phyloP scores from a whole-genome alignment of 2,113 vertebrate species.

The Callochromis pleurospilus region DNA sequence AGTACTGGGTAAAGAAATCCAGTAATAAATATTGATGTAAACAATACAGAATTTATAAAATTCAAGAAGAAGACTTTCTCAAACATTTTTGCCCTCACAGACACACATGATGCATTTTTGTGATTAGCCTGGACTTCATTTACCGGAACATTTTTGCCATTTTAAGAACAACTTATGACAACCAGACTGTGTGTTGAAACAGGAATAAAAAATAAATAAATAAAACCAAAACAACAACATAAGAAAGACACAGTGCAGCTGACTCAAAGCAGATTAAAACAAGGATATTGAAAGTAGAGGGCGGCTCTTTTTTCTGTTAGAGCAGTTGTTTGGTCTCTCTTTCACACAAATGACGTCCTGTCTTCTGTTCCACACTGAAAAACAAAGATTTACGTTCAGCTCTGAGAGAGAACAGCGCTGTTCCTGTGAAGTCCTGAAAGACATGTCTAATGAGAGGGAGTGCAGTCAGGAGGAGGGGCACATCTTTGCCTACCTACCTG shows the following conservation, averaged over 20 bases:
- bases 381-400: not conserved
- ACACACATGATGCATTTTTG: not conserved
- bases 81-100: not conserved
- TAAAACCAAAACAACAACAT: not conserved
- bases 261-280: not conserved
- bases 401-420: not conserved
- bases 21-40: not conserved
- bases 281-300: not conserved
- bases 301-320: not conserved
- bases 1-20: not conserved
- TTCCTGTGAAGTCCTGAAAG: constrained; percentile 23
- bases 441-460: constrained; percentile 54
- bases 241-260: not conserved
- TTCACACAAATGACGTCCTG: not conserved
- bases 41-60: not conserved
- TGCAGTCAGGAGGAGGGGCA: constrained; percentile 23
- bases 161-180: not conserved
- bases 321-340: not conserved
- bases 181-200: not conserved
- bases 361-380: not conserved
- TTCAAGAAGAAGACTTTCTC: not conserved
- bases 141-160: not conserved
- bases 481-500: constrained; percentile 25
- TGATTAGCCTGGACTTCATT: not conserved
- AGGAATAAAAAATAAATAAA: not conserved